These are phyloP conservation scores for Tenthredo mesomela DNA, from an alignment of 2,888 invertebrate genomes.

Conservation along the genomic window DNA sequence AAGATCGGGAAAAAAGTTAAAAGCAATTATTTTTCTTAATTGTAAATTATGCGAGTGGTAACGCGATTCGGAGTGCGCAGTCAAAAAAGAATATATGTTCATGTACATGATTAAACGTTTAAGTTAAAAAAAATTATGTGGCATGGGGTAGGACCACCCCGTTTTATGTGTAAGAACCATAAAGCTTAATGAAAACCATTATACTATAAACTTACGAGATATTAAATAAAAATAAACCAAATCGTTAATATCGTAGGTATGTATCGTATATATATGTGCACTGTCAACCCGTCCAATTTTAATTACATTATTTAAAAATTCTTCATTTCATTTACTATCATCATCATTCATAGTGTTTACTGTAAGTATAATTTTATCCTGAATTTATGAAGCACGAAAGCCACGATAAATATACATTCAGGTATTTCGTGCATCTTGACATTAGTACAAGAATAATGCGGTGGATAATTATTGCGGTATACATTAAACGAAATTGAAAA, in stretches of 20 bases:
- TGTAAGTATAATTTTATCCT: not conserved
- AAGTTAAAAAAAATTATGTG: conserved; percentile 71
- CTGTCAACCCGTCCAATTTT: conserved; percentile 33
- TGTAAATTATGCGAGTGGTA: not conserved
- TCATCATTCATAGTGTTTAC: not conserved
- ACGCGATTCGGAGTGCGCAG: conserved; percentile 31
- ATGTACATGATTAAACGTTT: conserved; percentile 64
- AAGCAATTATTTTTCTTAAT: not conserved
- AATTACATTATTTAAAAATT: not conserved
- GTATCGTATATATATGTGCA: conserved; percentile 13
- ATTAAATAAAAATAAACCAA: conserved; percentile 78
- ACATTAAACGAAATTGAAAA: not conserved
- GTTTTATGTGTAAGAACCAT: conserved; percentile 77
- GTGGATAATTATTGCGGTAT: not conserved
- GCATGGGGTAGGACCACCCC: conserved; percentile 68
- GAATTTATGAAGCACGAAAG: not conserved
- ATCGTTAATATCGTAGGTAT: conserved; percentile 67
- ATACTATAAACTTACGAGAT: conserved; percentile 77
- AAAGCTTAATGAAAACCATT: conserved; percentile 77
- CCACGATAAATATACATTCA: not conserved
- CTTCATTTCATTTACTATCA: not conserved
- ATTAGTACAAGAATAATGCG: not conserved
- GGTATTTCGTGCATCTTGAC: not conserved
- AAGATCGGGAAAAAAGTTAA: not conserved
- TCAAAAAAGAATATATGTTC: conserved; percentile 29